phyloP scores from a whole-genome alignment of 2,113 vertebrate species.

The Tragulus kanchil region DNA sequence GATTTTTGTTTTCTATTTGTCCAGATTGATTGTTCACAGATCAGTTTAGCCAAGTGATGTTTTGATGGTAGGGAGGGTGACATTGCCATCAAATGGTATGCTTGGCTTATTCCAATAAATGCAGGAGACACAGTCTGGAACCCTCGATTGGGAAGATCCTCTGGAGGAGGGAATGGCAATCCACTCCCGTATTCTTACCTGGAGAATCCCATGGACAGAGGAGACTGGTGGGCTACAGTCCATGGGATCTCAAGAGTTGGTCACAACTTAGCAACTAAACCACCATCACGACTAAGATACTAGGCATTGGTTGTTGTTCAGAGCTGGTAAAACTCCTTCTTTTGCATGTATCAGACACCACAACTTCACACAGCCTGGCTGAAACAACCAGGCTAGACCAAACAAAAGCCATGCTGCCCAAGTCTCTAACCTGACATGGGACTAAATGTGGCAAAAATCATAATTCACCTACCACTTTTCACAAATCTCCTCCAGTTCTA shows the following conservation, averaged over 20 bases:
- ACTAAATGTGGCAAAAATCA: background rate
- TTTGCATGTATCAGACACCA: background rate
- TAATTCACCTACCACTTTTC: background rate
- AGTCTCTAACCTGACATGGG: background rate
- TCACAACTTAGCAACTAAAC: background rate
- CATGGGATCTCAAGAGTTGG: background rate
- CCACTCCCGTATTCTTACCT: background rate
- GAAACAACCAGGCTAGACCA: background rate
- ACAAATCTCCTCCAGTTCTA: background rate
- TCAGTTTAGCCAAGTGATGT: background rate
- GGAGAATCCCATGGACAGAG: background rate
- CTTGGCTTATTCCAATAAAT: background rate
- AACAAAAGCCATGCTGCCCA: background rate
- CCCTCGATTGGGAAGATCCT: too few species aligned
- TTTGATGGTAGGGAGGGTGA: background rate
- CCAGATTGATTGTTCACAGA: background rate
- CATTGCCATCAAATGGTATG: background rate
- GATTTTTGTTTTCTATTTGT: too few species aligned
- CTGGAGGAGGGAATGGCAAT: background rate
- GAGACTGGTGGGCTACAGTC: background rate
- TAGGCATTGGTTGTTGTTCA: background rate
- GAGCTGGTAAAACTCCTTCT: background rate
- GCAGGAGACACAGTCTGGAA: too few species aligned
- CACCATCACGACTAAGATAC: background rate
- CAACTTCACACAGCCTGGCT: background rate